These are phyloP conservation scores for Hecatera dysodea DNA, from an alignment of 2,888 invertebrate genomes.

Conservation along the genomic window DNA sequence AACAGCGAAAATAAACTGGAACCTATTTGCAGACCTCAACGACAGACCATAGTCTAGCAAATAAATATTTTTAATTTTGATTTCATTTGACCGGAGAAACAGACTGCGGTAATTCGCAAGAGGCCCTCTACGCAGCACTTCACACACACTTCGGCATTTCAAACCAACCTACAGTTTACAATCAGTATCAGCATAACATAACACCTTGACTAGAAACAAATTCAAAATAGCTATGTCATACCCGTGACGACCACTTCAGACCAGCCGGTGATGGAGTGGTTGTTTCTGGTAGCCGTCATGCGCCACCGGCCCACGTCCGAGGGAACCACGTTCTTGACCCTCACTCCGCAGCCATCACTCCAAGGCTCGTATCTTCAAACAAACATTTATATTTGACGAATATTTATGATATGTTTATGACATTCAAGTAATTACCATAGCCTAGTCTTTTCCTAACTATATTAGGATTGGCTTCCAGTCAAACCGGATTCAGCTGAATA, in stretches of 20 bases:
- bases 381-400: slow-evolving; percentile 10
- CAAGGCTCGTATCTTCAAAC: slow-evolving; percentile 77
- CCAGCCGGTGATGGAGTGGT: slow-evolving; percentile 80
- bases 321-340: slow-evolving; percentile 77
- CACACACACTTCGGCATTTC: no score
- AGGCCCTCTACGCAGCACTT: background rate
- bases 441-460: background rate
- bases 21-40: background rate
- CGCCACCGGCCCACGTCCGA: slow-evolving; percentile 86
- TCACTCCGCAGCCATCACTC: slow-evolving; percentile 83
- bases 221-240: slow-evolving; percentile 58
- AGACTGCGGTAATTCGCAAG: background rate
- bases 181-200: background rate
- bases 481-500: no score
- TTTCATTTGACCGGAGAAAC: no score
- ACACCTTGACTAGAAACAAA: background rate
- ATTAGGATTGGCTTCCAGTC: background rate
- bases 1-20: background rate
- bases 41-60: no score
- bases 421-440: background rate
- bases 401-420: no score
- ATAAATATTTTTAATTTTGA: no score
- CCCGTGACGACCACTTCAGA: slow-evolving; percentile 81
- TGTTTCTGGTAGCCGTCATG: slow-evolving; percentile 75
- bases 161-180: background rate